Base-by-base conservation (phyloP, 2,888 invertebrate genomes). In the Pristionchus mayeri region DNA sequence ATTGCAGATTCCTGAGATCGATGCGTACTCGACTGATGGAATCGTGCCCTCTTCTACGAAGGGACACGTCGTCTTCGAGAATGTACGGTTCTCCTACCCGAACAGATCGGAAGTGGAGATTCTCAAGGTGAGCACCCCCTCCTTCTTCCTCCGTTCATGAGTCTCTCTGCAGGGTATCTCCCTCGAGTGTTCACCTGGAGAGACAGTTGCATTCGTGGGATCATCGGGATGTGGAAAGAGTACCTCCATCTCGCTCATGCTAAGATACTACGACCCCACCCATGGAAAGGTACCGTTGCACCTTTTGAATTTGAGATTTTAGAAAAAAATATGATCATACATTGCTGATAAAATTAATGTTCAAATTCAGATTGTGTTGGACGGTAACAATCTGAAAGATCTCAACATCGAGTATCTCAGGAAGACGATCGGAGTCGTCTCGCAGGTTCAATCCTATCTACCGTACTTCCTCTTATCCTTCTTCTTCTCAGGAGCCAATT, bases 71-170 rank as follows among this genome's bases (percentile, higher is more conserved):
- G 90, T 92, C 63, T 93, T 94, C 83, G 87, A 90, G 24, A 90
- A 93, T 85, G 92, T 94, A 67, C 93, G 89, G 27, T 94, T 94
- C 89, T 87, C 86, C 16, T 94, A 94, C 89, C 94, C 94, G 4
- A 92, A 93, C 0, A 88, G 94, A 54, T 92, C 92, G 1, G 93
- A 94, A 85, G 92, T 93, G 0, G 87, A 86, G 30, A 88, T 91
- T 75, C 85, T 91, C 16, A 90, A 91, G 88, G 93, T 91, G 21
- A n/a, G 21, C 4, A 44, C 24, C 11, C 6, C 21, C n/a, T n/a
- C 7, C 2, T 67, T 13, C 0, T 18, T 37, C 0, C 60, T 13
- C 7, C 7, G n/a, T 21, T 2, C 4, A 54, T 21, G 40, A n/a
- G 21, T 37, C 1, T 37, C 24, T 34, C 63, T 71, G 21, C 50